Conservation (phyloP, 2,113 vertebrate species). For the Colossoma macropomum region DNA sequence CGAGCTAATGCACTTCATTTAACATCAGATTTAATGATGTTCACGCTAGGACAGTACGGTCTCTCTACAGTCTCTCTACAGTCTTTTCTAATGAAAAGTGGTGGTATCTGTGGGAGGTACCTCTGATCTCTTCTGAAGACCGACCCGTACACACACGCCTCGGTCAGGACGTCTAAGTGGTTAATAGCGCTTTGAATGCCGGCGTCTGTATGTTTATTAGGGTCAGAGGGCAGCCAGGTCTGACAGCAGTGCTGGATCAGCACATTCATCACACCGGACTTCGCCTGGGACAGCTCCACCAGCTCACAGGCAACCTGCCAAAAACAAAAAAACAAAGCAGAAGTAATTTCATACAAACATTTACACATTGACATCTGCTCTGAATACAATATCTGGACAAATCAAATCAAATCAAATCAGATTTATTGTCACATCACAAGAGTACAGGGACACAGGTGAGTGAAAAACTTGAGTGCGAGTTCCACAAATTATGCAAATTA, state of each 20-base stretch:
- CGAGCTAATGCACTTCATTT: no score
- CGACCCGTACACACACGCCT: slow-evolving; percentile 90
- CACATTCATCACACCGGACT: slow-evolving; percentile 88
- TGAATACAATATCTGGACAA: no score
- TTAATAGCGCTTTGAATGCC: slow-evolving; percentile 78
- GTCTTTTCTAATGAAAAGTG: no score
- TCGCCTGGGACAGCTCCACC: slow-evolving; percentile 86
- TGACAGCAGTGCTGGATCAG: slow-evolving; percentile 87
- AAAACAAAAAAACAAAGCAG: slow-evolving; percentile 26
- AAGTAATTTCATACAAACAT: not conserved
- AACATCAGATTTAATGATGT: no score
- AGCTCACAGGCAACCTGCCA: slow-evolving; percentile 83
- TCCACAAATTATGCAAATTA: no score
- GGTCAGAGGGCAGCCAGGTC: slow-evolving; percentile 79
- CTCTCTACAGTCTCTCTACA: no score
- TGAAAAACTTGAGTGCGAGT: no score
- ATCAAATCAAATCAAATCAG: no score
- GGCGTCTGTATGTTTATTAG: slow-evolving; percentile 41
- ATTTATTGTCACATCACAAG: no score
- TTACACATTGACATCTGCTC: no score
- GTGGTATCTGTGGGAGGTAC: slow-evolving; percentile 64
- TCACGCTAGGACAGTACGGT: no score
- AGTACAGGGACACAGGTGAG: no score
- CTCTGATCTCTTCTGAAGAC: slow-evolving; percentile 92
- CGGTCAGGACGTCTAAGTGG: slow-evolving; percentile 82